Conservation (phyloP, 2,888 invertebrate genomes). For the Brenthis ino region DNA sequence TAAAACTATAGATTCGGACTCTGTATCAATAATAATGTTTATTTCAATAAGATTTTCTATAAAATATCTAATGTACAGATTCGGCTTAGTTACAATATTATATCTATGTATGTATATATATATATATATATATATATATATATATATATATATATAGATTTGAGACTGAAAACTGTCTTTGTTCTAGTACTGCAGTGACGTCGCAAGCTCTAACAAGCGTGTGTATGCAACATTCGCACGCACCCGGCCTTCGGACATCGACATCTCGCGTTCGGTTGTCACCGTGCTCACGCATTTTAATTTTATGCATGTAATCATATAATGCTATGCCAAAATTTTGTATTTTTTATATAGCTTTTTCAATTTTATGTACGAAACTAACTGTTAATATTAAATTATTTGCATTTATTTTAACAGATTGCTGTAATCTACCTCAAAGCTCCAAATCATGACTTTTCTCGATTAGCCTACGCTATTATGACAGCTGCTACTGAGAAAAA, state of each 20-base stretch:
- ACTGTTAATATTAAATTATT: neutral
- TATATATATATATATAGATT: neutral
- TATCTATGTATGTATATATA: too few relatives aligned
- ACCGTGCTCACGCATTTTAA: conserved; percentile 92
- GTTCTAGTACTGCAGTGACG: conserved; percentile 93
- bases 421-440: conserved; percentile 92
- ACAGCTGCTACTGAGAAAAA: conserved; percentile 87
- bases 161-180: conserved; percentile 20
- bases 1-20: too few relatives aligned
- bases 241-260: conserved; percentile 95
- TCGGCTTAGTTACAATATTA: too few relatives aligned
- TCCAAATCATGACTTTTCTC: conserved; percentile 88
- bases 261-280: conserved; percentile 95
- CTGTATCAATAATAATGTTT: too few relatives aligned
- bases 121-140: too few relatives aligned
- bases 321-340: conserved; percentile 7
- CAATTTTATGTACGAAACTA: neutral
- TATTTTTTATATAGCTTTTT: conserved; percentile 13
- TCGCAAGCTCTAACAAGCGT: conserved; percentile 93
- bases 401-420: conserved; percentile 78
- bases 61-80: too few relatives aligned
- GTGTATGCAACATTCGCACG: conserved; percentile 95
- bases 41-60: too few relatives aligned
- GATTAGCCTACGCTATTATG: conserved; percentile 90
- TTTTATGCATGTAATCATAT: conserved; percentile 91